Evolutionary conservation across 2,888 invertebrate genomes (phyloP).

Genomic region (Geotrupes spiniger): DNA sequence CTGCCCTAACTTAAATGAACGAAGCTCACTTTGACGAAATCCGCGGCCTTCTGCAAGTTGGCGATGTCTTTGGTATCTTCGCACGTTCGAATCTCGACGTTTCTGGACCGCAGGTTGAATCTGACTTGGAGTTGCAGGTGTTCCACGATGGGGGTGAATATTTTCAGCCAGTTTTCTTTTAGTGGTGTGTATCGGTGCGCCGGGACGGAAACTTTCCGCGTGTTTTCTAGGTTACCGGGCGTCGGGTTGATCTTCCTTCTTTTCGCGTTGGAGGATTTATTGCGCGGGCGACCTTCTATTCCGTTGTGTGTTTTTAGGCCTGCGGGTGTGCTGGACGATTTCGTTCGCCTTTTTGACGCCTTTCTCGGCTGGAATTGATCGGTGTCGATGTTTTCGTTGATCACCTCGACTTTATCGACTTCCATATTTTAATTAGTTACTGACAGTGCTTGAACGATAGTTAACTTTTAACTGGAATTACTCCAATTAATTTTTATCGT

Average conservation of each 20-base stretch:
- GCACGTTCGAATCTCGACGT: conserved; percentile 78
- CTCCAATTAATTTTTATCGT: too few relatives aligned
- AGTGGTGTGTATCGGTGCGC: conserved; percentile 90
- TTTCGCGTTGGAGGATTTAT: conserved; percentile 36
- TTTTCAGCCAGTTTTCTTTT: conserved; percentile 96
- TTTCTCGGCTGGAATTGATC: conserved; percentile 57
- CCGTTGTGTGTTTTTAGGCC: conserved; percentile 67
- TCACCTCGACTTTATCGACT: too few relatives aligned
- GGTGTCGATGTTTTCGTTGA: conserved; percentile 50
- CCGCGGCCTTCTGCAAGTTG: conserved; percentile 94
- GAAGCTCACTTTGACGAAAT: conserved; percentile 75
- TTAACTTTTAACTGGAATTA: too few relatives aligned
- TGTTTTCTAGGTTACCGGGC: conserved; percentile 58
- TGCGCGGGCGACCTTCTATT: conserved; percentile 55
- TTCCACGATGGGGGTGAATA: conserved; percentile 94
- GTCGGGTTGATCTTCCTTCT: conserved; percentile 33
- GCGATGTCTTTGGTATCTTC: conserved; percentile 79
- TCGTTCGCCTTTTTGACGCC: conserved; percentile 52
- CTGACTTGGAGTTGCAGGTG: conserved; percentile 90
- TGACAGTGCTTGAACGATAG: too few relatives aligned
- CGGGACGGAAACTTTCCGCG: conserved; percentile 84
- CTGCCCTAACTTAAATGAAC: background rate
- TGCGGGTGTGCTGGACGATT: conserved; percentile 58
- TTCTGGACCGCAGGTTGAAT: conserved; percentile 87
- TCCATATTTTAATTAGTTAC: too few relatives aligned